phyloP scores from a whole-genome alignment of 2,888 invertebrate species.

The Acanthoscelides obtectus region DNA sequence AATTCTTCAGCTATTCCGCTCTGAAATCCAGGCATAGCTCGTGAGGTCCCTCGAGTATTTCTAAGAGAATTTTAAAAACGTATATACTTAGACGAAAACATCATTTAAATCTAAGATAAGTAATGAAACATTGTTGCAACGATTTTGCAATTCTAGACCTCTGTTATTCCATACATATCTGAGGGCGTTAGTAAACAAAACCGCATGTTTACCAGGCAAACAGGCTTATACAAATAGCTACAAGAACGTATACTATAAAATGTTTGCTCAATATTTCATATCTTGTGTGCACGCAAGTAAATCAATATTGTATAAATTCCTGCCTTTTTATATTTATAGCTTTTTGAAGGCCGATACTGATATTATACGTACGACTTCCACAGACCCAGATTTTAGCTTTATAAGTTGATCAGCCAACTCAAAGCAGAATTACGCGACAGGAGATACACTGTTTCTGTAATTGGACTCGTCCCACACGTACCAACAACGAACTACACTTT shows the following conservation, averaged over 20 bases:
- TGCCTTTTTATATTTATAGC: neutral
- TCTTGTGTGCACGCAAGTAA: neutral
- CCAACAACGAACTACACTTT: no score
- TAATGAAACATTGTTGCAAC: neutral
- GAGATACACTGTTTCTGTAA: no score
- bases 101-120: no score
- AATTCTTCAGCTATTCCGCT: no score
- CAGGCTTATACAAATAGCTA: neutral
- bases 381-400: neutral
- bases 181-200: neutral
- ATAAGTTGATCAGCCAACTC: no score
- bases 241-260: neutral
- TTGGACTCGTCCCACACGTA: no score
- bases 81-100: no score
- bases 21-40: no score
- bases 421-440: no score
- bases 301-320: neutral
- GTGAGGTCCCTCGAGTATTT: no score
- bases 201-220: neutral
- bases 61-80: no score
- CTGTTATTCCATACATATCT: neutral
- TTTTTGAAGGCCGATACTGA: neutral
- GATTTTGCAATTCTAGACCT: neutral
- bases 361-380: neutral
- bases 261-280: neutral